These are phyloP conservation scores for Actinopyga echinites DNA, from an alignment of 53 echinoderm and acorn worm genomes.

Conservation along the genomic window DNA sequence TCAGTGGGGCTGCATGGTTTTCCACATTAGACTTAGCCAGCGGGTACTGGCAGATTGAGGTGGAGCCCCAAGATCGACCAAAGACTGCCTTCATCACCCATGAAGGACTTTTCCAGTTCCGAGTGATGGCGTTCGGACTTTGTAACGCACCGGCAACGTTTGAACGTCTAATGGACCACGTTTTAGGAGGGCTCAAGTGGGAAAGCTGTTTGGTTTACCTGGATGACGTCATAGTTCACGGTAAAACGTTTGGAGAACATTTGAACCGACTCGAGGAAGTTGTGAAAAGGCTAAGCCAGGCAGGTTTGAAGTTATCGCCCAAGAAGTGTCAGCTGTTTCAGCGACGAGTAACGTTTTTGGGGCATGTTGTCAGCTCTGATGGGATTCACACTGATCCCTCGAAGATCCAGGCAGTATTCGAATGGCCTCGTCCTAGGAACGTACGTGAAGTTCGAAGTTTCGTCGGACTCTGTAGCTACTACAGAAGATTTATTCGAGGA, in stretches of 20 bases:
- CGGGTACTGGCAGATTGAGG: conserved; percentile 26
- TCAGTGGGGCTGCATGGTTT: too few species aligned
- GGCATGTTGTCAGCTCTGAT: neutral
- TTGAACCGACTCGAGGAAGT: neutral
- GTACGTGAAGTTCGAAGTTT: conserved; percentile 22
- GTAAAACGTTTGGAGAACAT: neutral
- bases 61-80: neutral
- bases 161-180: conserved; percentile 1
- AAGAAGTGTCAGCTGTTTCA: conserved; percentile 29
- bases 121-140: conserved; percentile 43
- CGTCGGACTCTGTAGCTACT: conserved; percentile 13
- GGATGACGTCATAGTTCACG: neutral
- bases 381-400: neutral
- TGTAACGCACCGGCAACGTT: conserved; percentile 14
- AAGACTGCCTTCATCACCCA: conserved; percentile 19
- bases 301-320: too few species aligned
- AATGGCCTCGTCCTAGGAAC: too few species aligned
- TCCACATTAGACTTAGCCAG: conserved; percentile 10
- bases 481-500: conserved; percentile 2
- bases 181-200: neutral
- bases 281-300: neutral
- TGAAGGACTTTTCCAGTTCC: conserved; percentile 14
- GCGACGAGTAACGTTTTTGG: conserved; percentile 1
- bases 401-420: conserved; percentile 1
- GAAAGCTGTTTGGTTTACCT: conserved; percentile 11